Evolutionary conservation across 1,140 invertebrate species (phyloP), one percentile per base, ranked within the genome.

Genomic region (Thrips palmi): DNA sequence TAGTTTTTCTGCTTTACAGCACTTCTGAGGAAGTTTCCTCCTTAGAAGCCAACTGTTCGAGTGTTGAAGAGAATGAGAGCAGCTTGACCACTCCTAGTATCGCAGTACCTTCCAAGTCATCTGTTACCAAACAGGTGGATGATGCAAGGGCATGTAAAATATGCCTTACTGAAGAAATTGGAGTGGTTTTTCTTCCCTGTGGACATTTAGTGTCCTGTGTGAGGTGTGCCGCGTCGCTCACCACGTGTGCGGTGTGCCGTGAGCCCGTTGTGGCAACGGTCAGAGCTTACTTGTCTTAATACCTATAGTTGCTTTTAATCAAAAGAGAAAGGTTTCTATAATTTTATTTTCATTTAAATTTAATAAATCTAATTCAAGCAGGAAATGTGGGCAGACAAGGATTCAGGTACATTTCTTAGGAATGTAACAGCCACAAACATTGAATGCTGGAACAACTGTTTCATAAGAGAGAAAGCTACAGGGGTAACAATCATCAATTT

Each of bases 171-270:
- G 71, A 75, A 47, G 80, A 87, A 58, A 68, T 83, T 43, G 77
- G 77, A 46, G 72, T 87, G 31, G 75, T 84, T 42, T 91, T 92
- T 59, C 63, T 92, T 47, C 88, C 79, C 6, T 83, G 79, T 60
- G 81, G 86, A 31, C 88, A 93, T 60, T 71, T 92, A 43, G 72
- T 87, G 19, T 75, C 82, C 20, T 93, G 88, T 59, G 68, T 71
- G 4, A 68, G 74, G 25, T 93, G 88, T 63, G 80, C 84, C 2
- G 67, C 76, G 2, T 70, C 73, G 40, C 63, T 92, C 46, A 66
- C 66, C 33, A 70, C 67, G 8, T 92, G 88, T 56, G 79, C 83
- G 17, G 67, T 91, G 37, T 93, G 87, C 54, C 66, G 86, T 33
- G 61, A 71, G 38, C 56, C 58, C 22, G 74, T 86, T 31, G 68